Base-by-base conservation (phyloP, 2,797 vertebrate genomes). In the Coranthus polyacanthus region DNA sequence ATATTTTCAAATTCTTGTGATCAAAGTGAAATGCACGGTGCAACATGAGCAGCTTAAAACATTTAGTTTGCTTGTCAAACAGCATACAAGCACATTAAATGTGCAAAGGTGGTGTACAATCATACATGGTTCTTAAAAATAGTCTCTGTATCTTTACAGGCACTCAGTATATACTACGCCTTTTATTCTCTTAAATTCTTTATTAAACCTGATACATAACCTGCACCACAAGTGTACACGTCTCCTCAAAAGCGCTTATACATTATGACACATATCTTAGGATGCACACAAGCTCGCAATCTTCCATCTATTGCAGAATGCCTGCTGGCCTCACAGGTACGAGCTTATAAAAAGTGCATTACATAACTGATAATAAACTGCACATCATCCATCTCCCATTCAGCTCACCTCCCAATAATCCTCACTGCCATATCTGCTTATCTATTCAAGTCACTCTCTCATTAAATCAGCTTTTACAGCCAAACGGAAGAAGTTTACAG, bases 381-480 rank as follows among this genome's bases (percentile, higher is more conserved):
- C 63, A 73, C 45, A 72, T 75, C 71, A 76, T 79, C 82, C 72
- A 64, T 81, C 71, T 82, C 54, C 58, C 68, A 78, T 84, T 82
- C 72, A 75, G 71, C 71, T 80, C 81, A 67, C 65, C 70, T 69
- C 69, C 53, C 65, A 79, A 79, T 78, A 79, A 83, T 83, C 66
- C 46, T 50, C 2, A 1, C 72, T 63, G 68, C 72, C 58, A 39
- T 72, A 77, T 78, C 82, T 87, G 81, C 74, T 89, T 68, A 84
- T 85, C 76, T 79, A 82, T 84, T 88, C 78, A 72, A 86, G 83
- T 71, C 87, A 81, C 70, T 45, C 60, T 47, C 74, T 82, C 79
- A 82, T 88, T 83, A 84, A 88, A 81, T 83, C 72, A 72, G 73
- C 50, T 75, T 82, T 82, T 81, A 86, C 69, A 71, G 75, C 44